Evolutionary conservation across 2,888 invertebrate species (phyloP).

Genomic region (Nowickia ferox): DNA sequence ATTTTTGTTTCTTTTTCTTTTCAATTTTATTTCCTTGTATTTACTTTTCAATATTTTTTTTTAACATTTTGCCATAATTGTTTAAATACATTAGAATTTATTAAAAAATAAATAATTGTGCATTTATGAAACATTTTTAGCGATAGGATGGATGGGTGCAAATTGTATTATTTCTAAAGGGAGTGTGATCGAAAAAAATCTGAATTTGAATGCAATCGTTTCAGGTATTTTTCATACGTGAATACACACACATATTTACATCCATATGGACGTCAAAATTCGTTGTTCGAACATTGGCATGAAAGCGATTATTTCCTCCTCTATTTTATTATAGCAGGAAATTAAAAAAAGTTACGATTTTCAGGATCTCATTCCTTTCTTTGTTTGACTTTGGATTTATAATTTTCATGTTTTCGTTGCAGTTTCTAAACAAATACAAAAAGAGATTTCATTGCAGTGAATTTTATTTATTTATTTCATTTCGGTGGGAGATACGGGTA

Average conservation of each 20-base stretch:
- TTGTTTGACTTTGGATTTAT: constrained; percentile 18
- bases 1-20: background rate
- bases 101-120: constrained; percentile 29
- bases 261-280: no score
- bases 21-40: constrained; percentile 23
- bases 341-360: constrained; percentile 1
- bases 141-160: background rate
- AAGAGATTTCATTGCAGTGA: constrained; percentile 43
- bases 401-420: constrained; percentile 13
- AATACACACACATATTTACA: no score
- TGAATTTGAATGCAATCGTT: no score
- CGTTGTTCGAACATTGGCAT: no score
- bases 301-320: background rate
- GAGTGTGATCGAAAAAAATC: background rate
- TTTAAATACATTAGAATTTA: constrained; percentile 1
- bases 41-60: constrained; percentile 8
- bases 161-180: background rate
- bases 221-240: no score
- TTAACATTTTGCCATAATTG: constrained; percentile 14
- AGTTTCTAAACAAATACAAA: constrained; percentile 19
- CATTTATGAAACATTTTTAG: constrained; percentile 18
- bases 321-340: background rate
- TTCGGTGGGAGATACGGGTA: constrained; percentile 13
- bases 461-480: background rate
- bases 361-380: background rate